A percentile compares a stretch with the other conserved stretches of the same genome.
Conservation (phyloP, 2,113 vertebrate genomes). For the Pionites leucogaster region DNA sequence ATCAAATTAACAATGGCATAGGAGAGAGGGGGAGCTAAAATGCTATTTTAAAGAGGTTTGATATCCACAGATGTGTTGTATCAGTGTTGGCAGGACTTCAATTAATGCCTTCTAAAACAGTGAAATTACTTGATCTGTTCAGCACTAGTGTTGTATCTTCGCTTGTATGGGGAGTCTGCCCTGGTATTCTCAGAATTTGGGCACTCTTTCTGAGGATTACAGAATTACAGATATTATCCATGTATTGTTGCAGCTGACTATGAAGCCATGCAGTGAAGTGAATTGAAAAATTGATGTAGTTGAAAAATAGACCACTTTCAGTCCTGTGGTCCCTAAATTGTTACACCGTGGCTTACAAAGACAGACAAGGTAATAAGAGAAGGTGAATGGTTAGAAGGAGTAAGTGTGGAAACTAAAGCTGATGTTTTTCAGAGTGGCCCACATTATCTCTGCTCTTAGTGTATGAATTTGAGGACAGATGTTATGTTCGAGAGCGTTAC, state of each 20-base stretch:
- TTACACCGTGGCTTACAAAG: not conserved
- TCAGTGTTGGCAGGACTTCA: not conserved
- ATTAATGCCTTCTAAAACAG: not conserved
- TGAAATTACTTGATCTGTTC: not conserved
- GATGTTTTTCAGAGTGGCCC: not conserved
- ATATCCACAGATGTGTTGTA: not conserved
- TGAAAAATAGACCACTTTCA: not conserved
- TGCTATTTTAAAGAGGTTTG: accelerated
- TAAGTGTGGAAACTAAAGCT: not conserved
- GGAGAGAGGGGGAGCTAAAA: not conserved
- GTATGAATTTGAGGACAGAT: not conserved
- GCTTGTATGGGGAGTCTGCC: not conserved
- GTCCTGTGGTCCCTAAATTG: not conserved
- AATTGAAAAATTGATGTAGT: not conserved
- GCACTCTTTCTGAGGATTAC: not conserved
- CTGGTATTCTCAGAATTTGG: not conserved
- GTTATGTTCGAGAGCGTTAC: not conserved
- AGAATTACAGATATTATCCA: not conserved
- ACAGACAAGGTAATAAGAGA: not conserved
- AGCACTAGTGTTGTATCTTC: not conserved
- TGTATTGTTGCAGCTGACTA: not conserved
- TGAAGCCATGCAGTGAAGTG: not conserved
- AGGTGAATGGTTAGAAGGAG: not conserved
- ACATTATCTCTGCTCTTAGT: not conserved
- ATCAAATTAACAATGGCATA: not conserved